Base-by-base conservation (phyloP, 2,113 vertebrate species). In the Aldabrachelys gigantea region DNA sequence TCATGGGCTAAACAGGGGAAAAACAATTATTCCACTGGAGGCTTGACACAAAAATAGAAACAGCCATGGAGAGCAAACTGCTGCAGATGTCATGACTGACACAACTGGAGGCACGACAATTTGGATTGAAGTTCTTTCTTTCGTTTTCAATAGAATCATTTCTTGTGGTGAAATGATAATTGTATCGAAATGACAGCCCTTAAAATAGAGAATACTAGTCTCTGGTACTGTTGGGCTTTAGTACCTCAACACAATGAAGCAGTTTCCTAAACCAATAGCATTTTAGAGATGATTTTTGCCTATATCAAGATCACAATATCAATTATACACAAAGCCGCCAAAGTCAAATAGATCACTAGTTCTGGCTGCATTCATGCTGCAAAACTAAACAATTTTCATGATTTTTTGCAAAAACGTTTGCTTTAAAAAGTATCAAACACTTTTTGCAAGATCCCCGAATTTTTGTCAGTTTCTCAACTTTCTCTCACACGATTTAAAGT, bases 41-140 rank as follows among this genome's bases (percentile, higher is more conserved):
- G 53, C 80, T 84, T 84, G 85, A 93, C 82, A 93, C 52, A 92
- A 94, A 97, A 89, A n/a, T 62, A 97, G 81, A 96, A 72, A 3
- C 80, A 85, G 87, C 17, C 21, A 80, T 44, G 78, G 56, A 94
- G 89, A 89, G 14, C 10, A 84, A 83, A 8, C 35, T 90, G 88
- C 38, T 52, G n/a, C 35, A 88, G 50, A 82, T 84, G n/a, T 22
- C 25, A 35, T 38, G 16, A 80, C 29, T 91, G 79, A 72, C 13
- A 44, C 3, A 1, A 82, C 84, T 81, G 80, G 44, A 95, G 31
- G n/a, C n/a, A 86, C 14, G 16, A 75, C 7, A 91, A 57, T 76
- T 78, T 50, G n/a, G 35, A 84, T 35, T 31, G 47, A 83, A 88
- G 50, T 57, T 96, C 29, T 56, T 91, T 87, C 57, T 44, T 93